phyloP scores from a whole-genome alignment of 2,888 invertebrate genomes.

The Amblyjoppa proteus region DNA sequence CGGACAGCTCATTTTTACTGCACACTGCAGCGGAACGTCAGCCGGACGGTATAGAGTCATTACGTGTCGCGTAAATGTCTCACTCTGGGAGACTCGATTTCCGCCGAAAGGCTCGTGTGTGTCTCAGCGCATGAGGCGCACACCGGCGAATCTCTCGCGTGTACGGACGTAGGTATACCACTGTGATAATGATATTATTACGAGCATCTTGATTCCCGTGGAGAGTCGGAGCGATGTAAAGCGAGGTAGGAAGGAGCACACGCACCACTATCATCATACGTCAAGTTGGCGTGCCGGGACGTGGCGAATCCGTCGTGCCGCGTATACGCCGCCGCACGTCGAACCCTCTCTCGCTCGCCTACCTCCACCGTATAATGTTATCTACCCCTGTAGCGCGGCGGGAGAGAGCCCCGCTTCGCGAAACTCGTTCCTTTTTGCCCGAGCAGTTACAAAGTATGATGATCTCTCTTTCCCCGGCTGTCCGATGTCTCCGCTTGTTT shows the following conservation, averaged over 20 bases:
- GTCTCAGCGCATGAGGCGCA: constrained; percentile 14
- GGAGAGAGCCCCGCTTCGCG: constrained; percentile 45
- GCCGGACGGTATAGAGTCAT: constrained; percentile 53
- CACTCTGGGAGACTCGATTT: constrained; percentile 74
- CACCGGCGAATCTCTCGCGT: constrained; percentile 20
- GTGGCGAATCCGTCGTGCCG: constrained; percentile 75
- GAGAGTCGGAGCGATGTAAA: constrained; percentile 58
- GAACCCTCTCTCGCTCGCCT: constrained; percentile 33
- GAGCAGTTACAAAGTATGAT: constrained; percentile 82
- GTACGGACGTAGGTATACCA: constrained; percentile 74
- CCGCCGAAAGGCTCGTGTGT: constrained; percentile 48
- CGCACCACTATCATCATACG: constrained; percentile 83
- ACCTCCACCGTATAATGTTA: constrained; percentile 55
- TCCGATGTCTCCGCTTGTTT: constrained; percentile 53
- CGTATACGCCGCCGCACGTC: constrained; percentile 68
- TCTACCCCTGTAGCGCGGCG: constrained; percentile 65
- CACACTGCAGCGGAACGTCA: not conserved
- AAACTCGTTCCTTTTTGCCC: constrained; percentile 77
- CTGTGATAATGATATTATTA: constrained; percentile 85
- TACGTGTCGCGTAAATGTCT: constrained; percentile 79
- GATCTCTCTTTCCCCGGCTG: constrained; percentile 74
- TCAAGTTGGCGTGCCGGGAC: constrained; percentile 79
- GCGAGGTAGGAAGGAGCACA: constrained; percentile 59
- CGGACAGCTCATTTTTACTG: constrained; percentile 15
- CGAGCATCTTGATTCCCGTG: constrained; percentile 82